Base-by-base conservation (phyloP, 2,797 vertebrate genomes). In the Phataginus tricuspis region DNA sequence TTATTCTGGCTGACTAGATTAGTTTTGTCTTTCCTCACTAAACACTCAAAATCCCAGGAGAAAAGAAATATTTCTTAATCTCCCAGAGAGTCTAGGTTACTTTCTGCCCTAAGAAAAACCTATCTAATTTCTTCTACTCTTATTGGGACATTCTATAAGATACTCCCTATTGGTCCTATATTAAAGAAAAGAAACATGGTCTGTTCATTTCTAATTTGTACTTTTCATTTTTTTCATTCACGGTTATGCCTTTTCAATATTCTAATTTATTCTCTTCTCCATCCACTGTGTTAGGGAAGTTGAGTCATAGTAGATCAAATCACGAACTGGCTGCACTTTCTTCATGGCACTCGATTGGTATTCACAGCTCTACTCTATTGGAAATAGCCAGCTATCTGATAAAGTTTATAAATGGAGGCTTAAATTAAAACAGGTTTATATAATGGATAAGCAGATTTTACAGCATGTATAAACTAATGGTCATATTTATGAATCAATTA, bases 401-500 rank as follows among this genome's bases (percentile, higher is more conserved):
- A 93, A 86, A 5, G 2, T 63, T 92, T 90, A 53, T 72, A 87
- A 93, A 93, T 79, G 64, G 9, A 96, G 55, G n/a, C 13, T 91
- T 85, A 77, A 79, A 88, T 86, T 19, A 83, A 80, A 63, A 83
- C 34, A 9, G 2, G 23, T 82, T 74, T 59, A 53, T 85, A 2
- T 79, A 84, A 86, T 77, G 18, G 45, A 69, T 77, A 82, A 95
- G 86, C n/a, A 83, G 27, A 88, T 77, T 51, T 83, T 75, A 90
- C 2, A 93, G 18, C 29, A 68, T 89, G 37, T 68, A 55, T 87
- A 85, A 96, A 90, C 80, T 86, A 83, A 90, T 90, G 74, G 19
- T 45, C 27, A 6, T 72, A 75, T 80, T 92, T 96, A 83, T 69
- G 51, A 95, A 51, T 95, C 80, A 64, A 37, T 93, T 93, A 86